These are phyloP conservation scores for Nesometra sesokonis DNA, from an alignment of 35 echinoderm and acorn worm species.

Conservation along the genomic window DNA sequence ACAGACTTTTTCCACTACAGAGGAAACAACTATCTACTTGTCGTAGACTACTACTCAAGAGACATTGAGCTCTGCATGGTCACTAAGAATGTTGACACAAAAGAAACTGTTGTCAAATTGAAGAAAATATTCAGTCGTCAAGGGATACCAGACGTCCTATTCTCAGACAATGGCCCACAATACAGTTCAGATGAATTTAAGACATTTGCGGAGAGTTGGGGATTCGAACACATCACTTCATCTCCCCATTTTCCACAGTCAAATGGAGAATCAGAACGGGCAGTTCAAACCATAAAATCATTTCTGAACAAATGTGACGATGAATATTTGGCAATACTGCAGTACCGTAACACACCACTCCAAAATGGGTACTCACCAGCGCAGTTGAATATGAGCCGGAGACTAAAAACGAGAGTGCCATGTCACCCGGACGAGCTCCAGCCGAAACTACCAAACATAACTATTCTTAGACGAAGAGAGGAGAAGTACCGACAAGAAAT, in stretches of 20 bases:
- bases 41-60: not conserved
- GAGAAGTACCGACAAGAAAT: too few relatives aligned
- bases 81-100: not conserved
- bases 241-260: constrained; percentile 7
- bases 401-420: not conserved
- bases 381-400: not conserved
- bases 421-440: not conserved
- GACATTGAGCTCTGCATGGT: not conserved
- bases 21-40: not conserved
- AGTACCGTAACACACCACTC: constrained; percentile 4
- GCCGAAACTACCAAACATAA: too few relatives aligned
- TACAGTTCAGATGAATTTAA: constrained; percentile 11
- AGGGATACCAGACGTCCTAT: constrained; percentile 15
- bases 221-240: constrained; percentile 10
- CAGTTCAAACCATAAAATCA: constrained; percentile 11
- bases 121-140: constrained; percentile 24
- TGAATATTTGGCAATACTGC: not conserved
- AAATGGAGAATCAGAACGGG: constrained; percentile 15
- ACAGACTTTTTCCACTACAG: not conserved
- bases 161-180: constrained; percentile 39
- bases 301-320: not conserved
- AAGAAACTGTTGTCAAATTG: not conserved
- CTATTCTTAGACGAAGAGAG: too few relatives aligned
- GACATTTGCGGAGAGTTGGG: constrained; percentile 2
- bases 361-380: not conserved